phyloP scores from a whole-genome alignment of 1,140 invertebrate species.

The Listronotus oregonensis region DNA sequence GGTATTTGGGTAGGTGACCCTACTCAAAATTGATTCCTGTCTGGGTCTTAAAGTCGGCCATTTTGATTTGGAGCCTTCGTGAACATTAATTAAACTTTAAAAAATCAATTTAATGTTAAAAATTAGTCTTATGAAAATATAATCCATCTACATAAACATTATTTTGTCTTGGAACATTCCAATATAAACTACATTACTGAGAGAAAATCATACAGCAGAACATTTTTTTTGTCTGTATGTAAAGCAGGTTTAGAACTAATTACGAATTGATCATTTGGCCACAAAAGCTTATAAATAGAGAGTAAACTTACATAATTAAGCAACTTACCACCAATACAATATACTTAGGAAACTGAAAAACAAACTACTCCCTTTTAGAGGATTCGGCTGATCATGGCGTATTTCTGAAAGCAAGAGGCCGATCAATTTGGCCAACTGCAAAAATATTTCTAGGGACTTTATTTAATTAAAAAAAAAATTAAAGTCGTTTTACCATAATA shows the following conservation, averaged over 20 bases:
- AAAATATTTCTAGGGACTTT: constrained; percentile 4
- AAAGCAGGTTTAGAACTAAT: too few species aligned
- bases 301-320: background rate
- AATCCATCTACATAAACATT: too few species aligned
- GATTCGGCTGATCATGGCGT: constrained; percentile 50
- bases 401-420: constrained; percentile 31
- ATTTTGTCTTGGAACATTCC: too few species aligned
- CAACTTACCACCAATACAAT: constrained; percentile 34
- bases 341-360: constrained; percentile 43
- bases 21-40: constrained; percentile 53
- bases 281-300: too few species aligned
- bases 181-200: too few species aligned
- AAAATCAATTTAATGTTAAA: background rate
- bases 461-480: too few species aligned
- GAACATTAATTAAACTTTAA: background rate
- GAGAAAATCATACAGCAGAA: too few species aligned
- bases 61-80: constrained; percentile 44
- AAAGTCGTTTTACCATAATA: too few species aligned
- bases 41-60: constrained; percentile 44
- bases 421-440: constrained; percentile 23
- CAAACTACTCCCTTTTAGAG: constrained; percentile 50
- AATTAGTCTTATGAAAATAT: background rate
- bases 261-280: too few species aligned
- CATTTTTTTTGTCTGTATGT: too few species aligned
- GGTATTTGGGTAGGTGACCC: constrained; percentile 35